Evolutionary conservation across 64 coral and sea anemone species (phyloP).

Genomic region (Exaiptasia diaphana): DNA sequence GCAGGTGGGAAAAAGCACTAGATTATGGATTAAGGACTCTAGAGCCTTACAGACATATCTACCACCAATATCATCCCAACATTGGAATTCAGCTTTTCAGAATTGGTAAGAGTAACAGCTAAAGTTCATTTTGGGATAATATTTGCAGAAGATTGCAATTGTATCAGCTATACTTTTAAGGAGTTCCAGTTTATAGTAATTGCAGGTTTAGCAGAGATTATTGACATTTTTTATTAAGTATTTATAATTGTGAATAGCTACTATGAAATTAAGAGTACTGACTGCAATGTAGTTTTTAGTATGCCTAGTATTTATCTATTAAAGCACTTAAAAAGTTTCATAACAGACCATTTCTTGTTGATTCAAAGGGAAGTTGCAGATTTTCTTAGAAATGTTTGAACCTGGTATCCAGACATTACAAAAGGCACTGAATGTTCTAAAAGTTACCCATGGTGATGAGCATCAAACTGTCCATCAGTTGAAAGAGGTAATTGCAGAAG

Average conservation of each 20-base stretch:
- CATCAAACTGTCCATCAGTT: slow-evolving; percentile 36
- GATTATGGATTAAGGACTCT: slow-evolving; percentile 73
- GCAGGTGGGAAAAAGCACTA: slow-evolving; percentile 71
- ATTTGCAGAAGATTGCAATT: no score
- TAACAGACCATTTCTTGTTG: no score
- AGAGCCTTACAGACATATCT: slow-evolving; percentile 53
- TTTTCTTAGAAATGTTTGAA: slow-evolving; percentile 39
- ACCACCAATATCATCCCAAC: slow-evolving; percentile 76
- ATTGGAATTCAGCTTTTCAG: slow-evolving; percentile 86
- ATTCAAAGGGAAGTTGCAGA: slow-evolving; percentile 61
- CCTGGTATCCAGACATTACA: slow-evolving; percentile 24
- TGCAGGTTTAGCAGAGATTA: no score
- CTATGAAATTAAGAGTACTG: no score
- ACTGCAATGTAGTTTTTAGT: no score
- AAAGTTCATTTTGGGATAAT: no score
- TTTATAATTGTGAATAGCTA: no score
- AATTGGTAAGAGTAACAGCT: slow-evolving; percentile 94
- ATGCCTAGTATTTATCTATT: no score
- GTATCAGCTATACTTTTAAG: no score
- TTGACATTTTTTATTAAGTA: no score
- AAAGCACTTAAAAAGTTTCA: no score
- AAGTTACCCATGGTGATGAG: slow-evolving; percentile 28
- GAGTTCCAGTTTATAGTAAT: no score
- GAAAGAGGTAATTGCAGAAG: slow-evolving; percentile 10
- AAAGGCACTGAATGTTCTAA: slow-evolving; percentile 36